Conservation (phyloP, 2,888 invertebrate genomes). For the Sarcophaga subvicina region DNA sequence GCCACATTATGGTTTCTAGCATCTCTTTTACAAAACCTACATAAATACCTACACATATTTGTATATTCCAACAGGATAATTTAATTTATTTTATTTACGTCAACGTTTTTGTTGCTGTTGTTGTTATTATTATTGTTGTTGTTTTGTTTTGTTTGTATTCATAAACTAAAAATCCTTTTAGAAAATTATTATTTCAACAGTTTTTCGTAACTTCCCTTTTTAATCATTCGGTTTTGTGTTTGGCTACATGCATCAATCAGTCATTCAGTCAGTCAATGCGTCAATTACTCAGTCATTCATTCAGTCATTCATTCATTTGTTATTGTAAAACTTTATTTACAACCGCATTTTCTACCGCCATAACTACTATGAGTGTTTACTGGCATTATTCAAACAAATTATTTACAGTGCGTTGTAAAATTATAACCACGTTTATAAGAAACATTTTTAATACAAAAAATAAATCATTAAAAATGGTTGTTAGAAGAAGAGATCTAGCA, state of each 20-base stretch:
- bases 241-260: background rate
- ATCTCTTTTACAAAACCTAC: background rate
- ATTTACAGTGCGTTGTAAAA: background rate
- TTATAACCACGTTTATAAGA: background rate
- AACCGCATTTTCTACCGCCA: constrained; percentile 41
- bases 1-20: constrained; percentile 33
- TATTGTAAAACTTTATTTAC: constrained; percentile 40
- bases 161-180: constrained; percentile 16
- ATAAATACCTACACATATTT: constrained; percentile 2
- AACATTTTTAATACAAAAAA: background rate
- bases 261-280: background rate
- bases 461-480: background rate
- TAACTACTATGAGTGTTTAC: constrained; percentile 1
- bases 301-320: constrained; percentile 33
- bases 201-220: background rate
- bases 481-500: no score
- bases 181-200: background rate
- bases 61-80: constrained; percentile 7
- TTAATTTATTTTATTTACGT: constrained; percentile 20
- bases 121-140: background rate
- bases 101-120: background rate
- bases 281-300: background rate
- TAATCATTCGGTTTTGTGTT: background rate
- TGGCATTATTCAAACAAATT: background rate
- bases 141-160: background rate